These are phyloP conservation scores for Eremobia ochroleuca DNA, from an alignment of 2,888 invertebrate genomes.

Conservation along the genomic window DNA sequence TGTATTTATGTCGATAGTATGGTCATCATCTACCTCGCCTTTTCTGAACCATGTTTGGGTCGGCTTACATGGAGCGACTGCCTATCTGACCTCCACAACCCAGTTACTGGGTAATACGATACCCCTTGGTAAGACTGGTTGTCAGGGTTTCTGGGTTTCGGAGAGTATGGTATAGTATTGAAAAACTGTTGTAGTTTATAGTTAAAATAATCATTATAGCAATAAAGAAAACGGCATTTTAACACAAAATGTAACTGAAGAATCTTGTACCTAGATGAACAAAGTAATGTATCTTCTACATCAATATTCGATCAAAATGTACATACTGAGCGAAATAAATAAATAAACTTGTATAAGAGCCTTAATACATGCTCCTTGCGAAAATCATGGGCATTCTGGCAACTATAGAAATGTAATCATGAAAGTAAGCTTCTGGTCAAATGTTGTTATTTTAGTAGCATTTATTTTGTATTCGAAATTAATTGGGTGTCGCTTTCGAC, in stretches of 20 bases:
- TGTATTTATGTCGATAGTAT: too few species aligned
- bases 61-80: too few species aligned
- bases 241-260: not conserved
- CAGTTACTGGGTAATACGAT: too few species aligned
- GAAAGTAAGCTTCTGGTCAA: not conserved
- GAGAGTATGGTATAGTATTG: too few species aligned
- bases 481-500: not conserved
- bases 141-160: too few species aligned
- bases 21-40: too few species aligned
- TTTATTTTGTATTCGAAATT: conserved; percentile 3
- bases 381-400: too few species aligned
- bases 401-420: not conserved
- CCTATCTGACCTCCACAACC: too few species aligned
- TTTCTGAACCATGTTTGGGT: too few species aligned
- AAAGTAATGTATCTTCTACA: not conserved
- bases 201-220: not conserved
- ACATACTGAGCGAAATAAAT: not conserved
- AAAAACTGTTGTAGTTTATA: not conserved
- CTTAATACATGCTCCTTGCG: too few species aligned
- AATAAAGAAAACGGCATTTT: not conserved
- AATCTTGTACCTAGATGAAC: not conserved
- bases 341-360: conserved; percentile 16
- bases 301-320: conserved; percentile 10
- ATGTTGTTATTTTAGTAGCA: not conserved
- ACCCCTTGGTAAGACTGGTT: too few species aligned